Evolutionary conservation across 2,888 invertebrate genomes (phyloP).

Genomic region (Elysia crispata): DNA sequence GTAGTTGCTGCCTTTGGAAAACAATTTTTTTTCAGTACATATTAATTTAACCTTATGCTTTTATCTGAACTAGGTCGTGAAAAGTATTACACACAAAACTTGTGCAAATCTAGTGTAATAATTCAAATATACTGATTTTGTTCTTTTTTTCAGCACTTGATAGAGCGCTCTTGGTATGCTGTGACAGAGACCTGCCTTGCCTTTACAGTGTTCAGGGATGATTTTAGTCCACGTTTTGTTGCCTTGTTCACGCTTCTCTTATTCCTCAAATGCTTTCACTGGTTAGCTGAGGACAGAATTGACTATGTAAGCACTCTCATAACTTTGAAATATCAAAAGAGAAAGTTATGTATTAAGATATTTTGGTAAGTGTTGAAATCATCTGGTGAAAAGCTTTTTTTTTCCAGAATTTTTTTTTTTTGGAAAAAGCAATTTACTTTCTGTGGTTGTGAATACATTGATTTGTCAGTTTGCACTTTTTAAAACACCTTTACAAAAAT

Average conservation of each 20-base stretch:
- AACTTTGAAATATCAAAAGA: too few relatives aligned
- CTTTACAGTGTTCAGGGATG: constrained; percentile 98
- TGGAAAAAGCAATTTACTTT: too few relatives aligned
- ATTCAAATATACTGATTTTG: constrained; percentile 4
- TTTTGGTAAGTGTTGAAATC: too few relatives aligned
- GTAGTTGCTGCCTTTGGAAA: not conserved
- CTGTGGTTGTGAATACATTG: too few relatives aligned
- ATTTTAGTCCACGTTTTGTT: constrained; percentile 96
- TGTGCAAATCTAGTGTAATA: too few relatives aligned
- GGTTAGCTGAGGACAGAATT: constrained; percentile 98
- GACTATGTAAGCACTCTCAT: constrained; percentile 91
- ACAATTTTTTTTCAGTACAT: not conserved
- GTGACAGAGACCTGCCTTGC: constrained; percentile 99
- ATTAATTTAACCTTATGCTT: not conserved
- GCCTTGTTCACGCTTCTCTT: constrained; percentile 96
- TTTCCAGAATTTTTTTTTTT: not conserved
- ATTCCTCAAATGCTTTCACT: constrained; percentile 99
- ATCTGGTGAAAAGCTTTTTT: not conserved
- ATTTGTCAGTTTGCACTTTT: too few relatives aligned
- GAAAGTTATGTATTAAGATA: too few relatives aligned
- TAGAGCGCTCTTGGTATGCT: constrained; percentile 98
- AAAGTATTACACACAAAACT: too few relatives aligned
- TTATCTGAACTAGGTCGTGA: too few relatives aligned
- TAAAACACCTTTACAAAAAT: too few relatives aligned
- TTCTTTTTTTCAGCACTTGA: constrained; percentile 87